Conservation (phyloP, 2,888 invertebrate species). For the Lasioglossum vierecki region DNA sequence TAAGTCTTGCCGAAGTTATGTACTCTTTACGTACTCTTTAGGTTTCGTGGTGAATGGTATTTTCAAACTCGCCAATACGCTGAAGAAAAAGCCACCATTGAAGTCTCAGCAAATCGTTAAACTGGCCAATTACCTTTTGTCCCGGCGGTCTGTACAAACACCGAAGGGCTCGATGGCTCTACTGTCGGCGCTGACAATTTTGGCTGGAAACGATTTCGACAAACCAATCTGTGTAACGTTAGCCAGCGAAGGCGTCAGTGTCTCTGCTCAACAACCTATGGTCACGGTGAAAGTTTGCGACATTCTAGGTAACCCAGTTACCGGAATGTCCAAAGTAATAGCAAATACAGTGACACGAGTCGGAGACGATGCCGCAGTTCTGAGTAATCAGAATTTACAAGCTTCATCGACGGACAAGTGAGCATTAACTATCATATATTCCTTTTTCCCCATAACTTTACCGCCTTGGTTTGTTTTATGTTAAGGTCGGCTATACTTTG, state of each 20-base stretch:
- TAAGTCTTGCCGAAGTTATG: no score
- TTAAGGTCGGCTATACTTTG: constrained; percentile 82
- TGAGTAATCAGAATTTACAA: constrained; percentile 87
- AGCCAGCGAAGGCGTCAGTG: constrained; percentile 89
- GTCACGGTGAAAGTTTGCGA: constrained; percentile 90
- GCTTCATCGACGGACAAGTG: constrained; percentile 82
- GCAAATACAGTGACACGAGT: constrained; percentile 91
- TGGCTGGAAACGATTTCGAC: constrained; percentile 89
- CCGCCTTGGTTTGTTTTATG: constrained; percentile 69
- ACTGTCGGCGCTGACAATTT: constrained; percentile 90
- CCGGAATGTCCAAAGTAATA: constrained; percentile 87
- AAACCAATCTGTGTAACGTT: constrained; percentile 93
- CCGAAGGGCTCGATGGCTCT: constrained; percentile 93
- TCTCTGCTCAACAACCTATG: constrained; percentile 90
- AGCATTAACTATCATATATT: background rate
- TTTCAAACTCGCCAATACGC: constrained; percentile 87
- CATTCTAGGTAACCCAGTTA: constrained; percentile 90
- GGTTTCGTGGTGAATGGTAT: constrained; percentile 87
- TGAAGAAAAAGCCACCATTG: constrained; percentile 89
- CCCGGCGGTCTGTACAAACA: constrained; percentile 94
- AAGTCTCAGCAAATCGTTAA: constrained; percentile 92
- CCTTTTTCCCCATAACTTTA: constrained; percentile 79
- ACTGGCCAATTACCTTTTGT: constrained; percentile 95
- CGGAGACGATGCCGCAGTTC: constrained; percentile 90
- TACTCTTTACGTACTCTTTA: constrained; percentile 61